Evolutionary conservation across 2,113 vertebrate genomes (phyloP), one percentile per base, ranked within the genome.

Genomic region (Thermophis baileyi): DNA sequence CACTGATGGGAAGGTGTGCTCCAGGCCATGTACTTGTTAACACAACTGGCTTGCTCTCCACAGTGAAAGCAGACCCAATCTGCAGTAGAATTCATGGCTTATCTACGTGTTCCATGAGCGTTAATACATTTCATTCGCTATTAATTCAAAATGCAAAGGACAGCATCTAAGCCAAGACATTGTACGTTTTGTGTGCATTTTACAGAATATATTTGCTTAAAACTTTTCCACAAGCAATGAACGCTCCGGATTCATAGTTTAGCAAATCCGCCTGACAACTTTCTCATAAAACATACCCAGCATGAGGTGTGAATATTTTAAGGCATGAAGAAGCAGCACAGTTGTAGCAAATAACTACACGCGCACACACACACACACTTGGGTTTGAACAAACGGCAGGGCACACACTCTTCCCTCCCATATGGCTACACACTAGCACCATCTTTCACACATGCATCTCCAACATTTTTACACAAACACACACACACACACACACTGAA

Each of bases 241-340:
- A 51, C 2, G 6, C 50, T 16, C n/a, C 1, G 11, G 51, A 47
- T 46, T 53, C 51, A 44, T 24, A 35, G 49, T 27, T 44, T 35
- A n/a, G 51, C 53, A 14, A 87, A 11, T 30, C 40, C 53, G 6
- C 18, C 53, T n/a, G 25, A 25, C 10, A 51, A 50, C 91, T 60
- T 63, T 51, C n/a, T 18, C 86, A 92, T 88, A 47, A 88, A 88
- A 88, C 53, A 92, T 88, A 88, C 86, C 74, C 74, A 88, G 47
- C 24, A 60, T 22, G 10, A 51, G 40, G 10, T 89, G 87, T 89
- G 35, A 89, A 89, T 89, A 92, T 81, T 92, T 81, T 51, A 89
- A 88, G 87, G 44, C 46, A 40, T 60, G 89, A 57, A 63, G 30
- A 27, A 11, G 30, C 35, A 1, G 22, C 51, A 57, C 40, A 57